Conservation (phyloP, 2,888 invertebrate genomes). For the Ochlodes sylvanus region DNA sequence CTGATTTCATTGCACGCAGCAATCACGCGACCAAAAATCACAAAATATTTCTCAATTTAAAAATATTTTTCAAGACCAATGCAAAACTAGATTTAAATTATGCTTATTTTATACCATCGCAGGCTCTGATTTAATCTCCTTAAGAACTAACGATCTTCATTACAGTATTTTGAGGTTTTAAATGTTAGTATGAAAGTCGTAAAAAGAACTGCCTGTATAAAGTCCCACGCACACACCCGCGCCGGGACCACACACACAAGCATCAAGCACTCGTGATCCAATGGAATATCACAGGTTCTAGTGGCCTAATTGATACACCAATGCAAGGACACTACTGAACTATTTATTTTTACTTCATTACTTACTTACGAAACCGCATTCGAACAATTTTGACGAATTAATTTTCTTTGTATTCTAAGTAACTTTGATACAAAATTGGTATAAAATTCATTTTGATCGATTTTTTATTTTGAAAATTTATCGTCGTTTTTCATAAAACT, state of each 20-base stretch:
- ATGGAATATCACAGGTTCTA: constrained; percentile 82
- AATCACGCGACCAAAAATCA: not conserved
- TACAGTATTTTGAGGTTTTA: not conserved
- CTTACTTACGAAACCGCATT: constrained; percentile 35
- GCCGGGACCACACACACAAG: constrained; percentile 61
- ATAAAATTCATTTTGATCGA: constrained; percentile 23
- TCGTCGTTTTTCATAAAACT: not conserved
- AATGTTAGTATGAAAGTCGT: constrained; percentile 5
- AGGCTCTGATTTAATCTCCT: constrained; percentile 1
- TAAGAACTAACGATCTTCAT: not conserved
- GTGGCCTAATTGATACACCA: constrained; percentile 75
- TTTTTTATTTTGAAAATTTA: constrained; percentile 1
- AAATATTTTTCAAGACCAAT: not conserved
- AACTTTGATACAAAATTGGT: constrained; percentile 14
- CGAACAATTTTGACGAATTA: not conserved
- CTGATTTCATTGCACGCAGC: constrained; percentile 16
- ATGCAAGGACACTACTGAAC: constrained; percentile 41
- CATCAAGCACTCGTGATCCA: constrained; percentile 72
- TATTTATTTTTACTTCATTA: constrained; percentile 13
- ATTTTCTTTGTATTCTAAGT: not conserved
- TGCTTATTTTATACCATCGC: not conserved
- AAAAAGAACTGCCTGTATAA: constrained; percentile 36
- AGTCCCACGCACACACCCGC: constrained; percentile 38
- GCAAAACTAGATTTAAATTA: not conserved
- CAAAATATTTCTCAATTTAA: too few relatives aligned